phyloP scores from a whole-genome alignment of 2,113 vertebrate genomes.

The Ctenodactylus gundi region DNA sequence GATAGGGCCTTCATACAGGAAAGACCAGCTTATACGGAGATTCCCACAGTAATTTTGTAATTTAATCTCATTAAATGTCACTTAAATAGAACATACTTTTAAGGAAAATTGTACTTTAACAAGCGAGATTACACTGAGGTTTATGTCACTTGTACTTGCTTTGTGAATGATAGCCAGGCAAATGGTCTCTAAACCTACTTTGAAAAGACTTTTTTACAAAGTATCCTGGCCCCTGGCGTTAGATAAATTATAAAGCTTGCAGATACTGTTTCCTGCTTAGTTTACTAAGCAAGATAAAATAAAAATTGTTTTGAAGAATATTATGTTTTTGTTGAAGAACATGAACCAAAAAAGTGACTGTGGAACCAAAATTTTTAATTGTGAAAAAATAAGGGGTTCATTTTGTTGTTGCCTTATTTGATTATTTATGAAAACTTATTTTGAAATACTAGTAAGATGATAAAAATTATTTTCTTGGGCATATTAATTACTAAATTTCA shows the following conservation, averaged over 20 bases:
- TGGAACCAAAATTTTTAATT: not conserved
- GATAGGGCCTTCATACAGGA: not conserved
- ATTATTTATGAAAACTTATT: not conserved
- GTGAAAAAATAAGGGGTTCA: not conserved
- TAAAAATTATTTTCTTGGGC: not conserved
- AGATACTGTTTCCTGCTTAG: constrained; percentile 5
- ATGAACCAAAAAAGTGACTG: not conserved
- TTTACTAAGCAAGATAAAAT: not conserved
- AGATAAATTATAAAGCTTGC: constrained; percentile 18
- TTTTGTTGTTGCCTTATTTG: constrained; percentile 8
- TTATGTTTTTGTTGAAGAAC: constrained; percentile 11
- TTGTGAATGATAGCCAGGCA: not conserved
- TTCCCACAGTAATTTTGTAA: constrained; percentile 37
- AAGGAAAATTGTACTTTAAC: constrained; percentile 24
- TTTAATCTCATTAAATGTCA: not conserved
- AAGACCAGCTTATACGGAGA: constrained; percentile 15
- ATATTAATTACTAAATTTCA: not conserved
- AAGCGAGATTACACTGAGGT: not conserved
- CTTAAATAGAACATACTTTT: not conserved
- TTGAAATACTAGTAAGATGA: not conserved
- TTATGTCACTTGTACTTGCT: not conserved
- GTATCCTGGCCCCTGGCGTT: not conserved
- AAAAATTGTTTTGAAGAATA: not conserved
- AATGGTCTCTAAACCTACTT: not conserved
- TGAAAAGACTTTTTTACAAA: not conserved